These are phyloP conservation scores for Disparrhopalites patrizii DNA, from an alignment of 2,888 invertebrate species.

Conservation along the genomic window DNA sequence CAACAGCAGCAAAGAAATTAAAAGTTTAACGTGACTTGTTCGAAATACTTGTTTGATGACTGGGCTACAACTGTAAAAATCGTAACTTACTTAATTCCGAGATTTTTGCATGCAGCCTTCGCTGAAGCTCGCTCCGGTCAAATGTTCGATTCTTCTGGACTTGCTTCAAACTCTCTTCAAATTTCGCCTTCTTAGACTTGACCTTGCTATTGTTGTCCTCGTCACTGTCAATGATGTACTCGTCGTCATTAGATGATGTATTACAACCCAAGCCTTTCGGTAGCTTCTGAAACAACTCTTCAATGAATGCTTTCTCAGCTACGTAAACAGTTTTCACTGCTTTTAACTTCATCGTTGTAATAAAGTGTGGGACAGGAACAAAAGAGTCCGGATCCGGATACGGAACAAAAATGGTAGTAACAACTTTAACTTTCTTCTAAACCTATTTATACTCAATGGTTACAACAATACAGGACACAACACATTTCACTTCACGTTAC, in stretches of 20 bases:
- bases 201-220: not conserved
- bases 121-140: not conserved
- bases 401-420: too few relatives aligned
- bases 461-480: too few relatives aligned
- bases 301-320: not conserved
- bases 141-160: not conserved
- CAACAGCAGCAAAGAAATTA: too few relatives aligned
- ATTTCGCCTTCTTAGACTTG: not conserved
- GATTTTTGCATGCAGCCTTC: not conserved
- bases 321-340: too few relatives aligned
- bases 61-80: not conserved
- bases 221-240: conserved; percentile 12
- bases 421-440: too few relatives aligned
- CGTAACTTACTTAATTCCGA: not conserved
- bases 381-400: too few relatives aligned
- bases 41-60: too few relatives aligned
- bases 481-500: too few relatives aligned
- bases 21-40: too few relatives aligned
- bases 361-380: too few relatives aligned
- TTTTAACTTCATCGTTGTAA: too few relatives aligned
- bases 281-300: not conserved
- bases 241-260: not conserved
- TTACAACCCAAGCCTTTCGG: not conserved
- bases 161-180: not conserved
- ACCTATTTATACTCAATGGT: too few relatives aligned